A percentile compares a stretch with the other conserved stretches of the same genome.
Evolutionary conservation across 1,140 invertebrate species (phyloP).

Genomic region (Phymorhynchus buccinoides): DNA sequence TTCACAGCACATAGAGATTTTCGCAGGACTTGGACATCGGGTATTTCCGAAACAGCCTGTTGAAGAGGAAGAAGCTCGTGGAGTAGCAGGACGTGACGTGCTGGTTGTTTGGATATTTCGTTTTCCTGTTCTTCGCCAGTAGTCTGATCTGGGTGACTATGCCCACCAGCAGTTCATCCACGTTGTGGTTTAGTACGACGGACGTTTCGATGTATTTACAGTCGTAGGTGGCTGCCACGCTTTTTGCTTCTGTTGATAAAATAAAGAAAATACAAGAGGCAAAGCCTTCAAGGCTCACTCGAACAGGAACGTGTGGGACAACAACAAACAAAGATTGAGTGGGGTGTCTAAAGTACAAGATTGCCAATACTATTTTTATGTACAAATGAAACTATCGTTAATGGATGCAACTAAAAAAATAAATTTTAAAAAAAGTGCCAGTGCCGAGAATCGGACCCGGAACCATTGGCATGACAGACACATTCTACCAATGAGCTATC

Average conservation of each 20-base stretch:
- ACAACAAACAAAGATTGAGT: no score
- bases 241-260: slow-evolving; percentile 63
- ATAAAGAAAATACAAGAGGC: no score
- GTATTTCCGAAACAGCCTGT: slow-evolving; percentile 50
- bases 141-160: slow-evolving; percentile 51
- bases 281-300: no score
- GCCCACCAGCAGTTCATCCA: slow-evolving; percentile 83
- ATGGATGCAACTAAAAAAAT: no score
- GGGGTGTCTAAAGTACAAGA: no score
- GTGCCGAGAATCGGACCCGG: no score
- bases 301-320: no score
- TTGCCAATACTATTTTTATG: no score
- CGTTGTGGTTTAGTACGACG: slow-evolving; percentile 84
- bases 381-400: no score
- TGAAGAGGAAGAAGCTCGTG: slow-evolving; percentile 46
- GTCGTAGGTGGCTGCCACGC: slow-evolving; percentile 79
- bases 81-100: slow-evolving; percentile 45
- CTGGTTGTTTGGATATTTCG: slow-evolving; percentile 13
- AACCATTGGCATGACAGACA: no score
- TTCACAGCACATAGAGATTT: slow-evolving; percentile 50
- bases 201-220: slow-evolving; percentile 89
- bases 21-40: slow-evolving; percentile 54
- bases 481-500: no score
- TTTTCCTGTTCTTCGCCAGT: slow-evolving; percentile 73
- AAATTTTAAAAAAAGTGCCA: no score